Percentiles rank a stretch among this genome's conserved stretches.
phyloP scores from a whole-genome alignment of 2,797 vertebrate genomes.

The Trematomus bernacchii region DNA sequence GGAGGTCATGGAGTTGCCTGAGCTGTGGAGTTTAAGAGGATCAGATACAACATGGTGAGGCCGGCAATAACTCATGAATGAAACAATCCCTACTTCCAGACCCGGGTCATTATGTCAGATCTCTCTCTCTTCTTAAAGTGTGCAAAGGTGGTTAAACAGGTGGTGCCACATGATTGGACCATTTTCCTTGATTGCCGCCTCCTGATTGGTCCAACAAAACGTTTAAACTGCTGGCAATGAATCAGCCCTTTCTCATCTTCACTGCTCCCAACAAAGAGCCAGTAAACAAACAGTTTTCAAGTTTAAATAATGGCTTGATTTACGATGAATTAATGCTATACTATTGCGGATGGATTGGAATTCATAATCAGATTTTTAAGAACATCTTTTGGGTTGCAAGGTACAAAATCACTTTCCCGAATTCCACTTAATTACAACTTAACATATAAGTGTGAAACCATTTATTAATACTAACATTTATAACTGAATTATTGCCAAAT shows the following conservation, averaged over 20 bases:
- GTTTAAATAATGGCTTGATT: background rate
- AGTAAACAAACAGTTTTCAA: background rate
- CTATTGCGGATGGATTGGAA: too few relatives aligned
- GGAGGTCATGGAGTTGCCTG: conserved; percentile 19
- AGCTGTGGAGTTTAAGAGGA: conserved; percentile 43
- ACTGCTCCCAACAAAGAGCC: too few relatives aligned
- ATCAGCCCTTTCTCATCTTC: too few relatives aligned
- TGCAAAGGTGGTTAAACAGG: too few relatives aligned
- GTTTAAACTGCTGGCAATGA: too few relatives aligned
- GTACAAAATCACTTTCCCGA: background rate
- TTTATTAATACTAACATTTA: background rate
- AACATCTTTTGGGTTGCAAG: background rate
- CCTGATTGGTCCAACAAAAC: too few relatives aligned
- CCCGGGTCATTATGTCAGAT: too few relatives aligned
- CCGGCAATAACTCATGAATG: conserved; percentile 7
- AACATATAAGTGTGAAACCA: background rate
- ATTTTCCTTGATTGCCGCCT: too few relatives aligned
- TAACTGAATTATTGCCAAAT: background rate
- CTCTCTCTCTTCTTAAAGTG: too few relatives aligned
- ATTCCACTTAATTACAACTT: background rate
- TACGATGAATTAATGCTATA: background rate
- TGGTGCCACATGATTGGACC: too few relatives aligned
- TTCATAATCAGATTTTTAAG: background rate
- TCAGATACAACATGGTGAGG: conserved; percentile 11
- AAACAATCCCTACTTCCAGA: background rate